Evolutionary conservation across 37 sponge, comb jelly and placozoan species (phyloP).

Genomic region (Chondrilla cf. caribensis): DNA sequence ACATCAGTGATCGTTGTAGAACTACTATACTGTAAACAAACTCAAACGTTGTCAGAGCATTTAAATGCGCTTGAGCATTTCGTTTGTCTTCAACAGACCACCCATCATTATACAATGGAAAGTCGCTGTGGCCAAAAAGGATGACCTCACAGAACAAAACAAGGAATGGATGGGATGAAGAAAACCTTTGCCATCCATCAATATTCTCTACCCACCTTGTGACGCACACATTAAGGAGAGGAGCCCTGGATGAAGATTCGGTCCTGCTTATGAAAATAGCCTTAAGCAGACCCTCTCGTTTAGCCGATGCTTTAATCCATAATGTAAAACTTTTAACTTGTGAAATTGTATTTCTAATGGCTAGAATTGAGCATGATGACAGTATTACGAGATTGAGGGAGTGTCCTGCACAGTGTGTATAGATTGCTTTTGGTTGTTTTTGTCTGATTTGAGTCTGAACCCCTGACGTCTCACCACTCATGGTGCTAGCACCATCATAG

Average conservation of each 20-base stretch:
- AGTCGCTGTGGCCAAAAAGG: conserved; percentile 41
- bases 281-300: conserved; percentile 46
- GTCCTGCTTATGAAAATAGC: conserved; percentile 5
- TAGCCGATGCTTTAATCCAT: conserved; percentile 47
- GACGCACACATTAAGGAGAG: conserved; percentile 52
- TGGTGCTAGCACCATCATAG: conserved; percentile 64
- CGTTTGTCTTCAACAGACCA: conserved; percentile 50
- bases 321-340: conserved; percentile 46
- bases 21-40: conserved; percentile 45
- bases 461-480: conserved; percentile 67
- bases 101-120: conserved; percentile 42
- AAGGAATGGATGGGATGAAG: conserved; percentile 41
- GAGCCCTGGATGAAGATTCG: conserved; percentile 23
- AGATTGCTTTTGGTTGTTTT: conserved; percentile 50
- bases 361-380: conserved; percentile 33
- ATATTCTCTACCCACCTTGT: conserved; percentile 69
- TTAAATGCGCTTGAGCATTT: conserved; percentile 44
- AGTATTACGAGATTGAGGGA: conserved; percentile 54
- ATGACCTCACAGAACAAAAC: conserved; percentile 52
- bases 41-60: conserved; percentile 43
- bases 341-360: conserved; percentile 31
- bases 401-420: conserved; percentile 61
- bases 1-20: conserved; percentile 39
- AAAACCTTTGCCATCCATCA: conserved; percentile 59
- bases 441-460: conserved; percentile 56